A percentile compares a stretch with the other conserved stretches of the same genome.
Conservation (phyloP, 1,140 invertebrate genomes). For the Steinernema khuongi region DNA sequence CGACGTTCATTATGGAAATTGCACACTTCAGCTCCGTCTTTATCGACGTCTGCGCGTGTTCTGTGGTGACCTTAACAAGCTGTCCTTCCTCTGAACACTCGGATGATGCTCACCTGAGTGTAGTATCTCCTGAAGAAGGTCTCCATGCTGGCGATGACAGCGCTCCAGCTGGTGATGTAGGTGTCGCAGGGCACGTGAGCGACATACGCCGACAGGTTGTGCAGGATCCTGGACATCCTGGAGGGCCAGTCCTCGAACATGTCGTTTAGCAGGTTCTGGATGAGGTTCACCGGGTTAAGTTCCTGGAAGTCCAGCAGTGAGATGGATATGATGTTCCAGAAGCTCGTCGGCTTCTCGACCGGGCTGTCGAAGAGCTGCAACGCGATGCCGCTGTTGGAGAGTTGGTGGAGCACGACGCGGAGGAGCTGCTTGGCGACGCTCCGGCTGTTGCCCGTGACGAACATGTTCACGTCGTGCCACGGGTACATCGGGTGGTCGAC, state of each 20-base stretch:
- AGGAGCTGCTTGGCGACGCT: conserved; percentile 94
- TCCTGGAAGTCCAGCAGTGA: conserved; percentile 93
- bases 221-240: conserved; percentile 65
- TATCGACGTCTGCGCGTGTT: conserved; percentile 31
- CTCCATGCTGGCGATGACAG: conserved; percentile 76
- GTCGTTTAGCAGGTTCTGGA: conserved; percentile 79
- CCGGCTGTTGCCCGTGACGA: conserved; percentile 77
- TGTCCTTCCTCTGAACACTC: conserved; percentile 60
- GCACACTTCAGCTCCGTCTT: conserved; percentile 64
- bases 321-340: conserved; percentile 86
- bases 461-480: conserved; percentile 72
- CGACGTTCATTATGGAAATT: conserved; percentile 75
- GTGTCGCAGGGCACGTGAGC: conserved; percentile 72
- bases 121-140: conserved; percentile 70
- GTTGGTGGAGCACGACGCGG: conserved; percentile 85
- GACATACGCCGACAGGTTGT: conserved; percentile 85
- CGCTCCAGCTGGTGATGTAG: conserved; percentile 67
- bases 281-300: conserved; percentile 83
- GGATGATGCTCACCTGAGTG: conserved; percentile 41
- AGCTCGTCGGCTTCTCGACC: conserved; percentile 60
- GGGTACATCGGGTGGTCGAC: conserved; percentile 62
- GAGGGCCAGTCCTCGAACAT: conserved; percentile 46
- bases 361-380: conserved; percentile 85
- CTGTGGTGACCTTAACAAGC: conserved; percentile 66
- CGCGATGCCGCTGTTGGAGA: conserved; percentile 71